Conservation (phyloP, 1,140 invertebrate species). For the Zaprionus inermis region DNA sequence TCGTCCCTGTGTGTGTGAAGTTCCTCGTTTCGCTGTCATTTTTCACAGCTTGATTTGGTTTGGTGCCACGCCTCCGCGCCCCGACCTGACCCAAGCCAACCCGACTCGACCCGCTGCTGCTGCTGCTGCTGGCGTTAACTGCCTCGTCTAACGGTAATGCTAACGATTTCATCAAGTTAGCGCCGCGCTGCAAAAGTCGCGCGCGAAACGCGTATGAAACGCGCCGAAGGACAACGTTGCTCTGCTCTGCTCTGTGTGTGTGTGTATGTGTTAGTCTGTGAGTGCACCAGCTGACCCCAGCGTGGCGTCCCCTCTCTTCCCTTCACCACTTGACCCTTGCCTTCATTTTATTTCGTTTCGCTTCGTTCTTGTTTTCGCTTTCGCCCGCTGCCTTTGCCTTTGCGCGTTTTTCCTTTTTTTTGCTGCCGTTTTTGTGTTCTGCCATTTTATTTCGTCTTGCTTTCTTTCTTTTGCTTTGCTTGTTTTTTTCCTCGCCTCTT, state of each 20-base stretch:
- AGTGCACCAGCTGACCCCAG: conserved; percentile 35
- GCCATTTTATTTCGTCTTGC: conserved; percentile 3
- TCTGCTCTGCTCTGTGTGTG: not conserved
- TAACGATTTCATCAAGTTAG: conserved; percentile 67
- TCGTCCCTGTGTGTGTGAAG: not conserved
- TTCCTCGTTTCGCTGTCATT: conserved; percentile 14
- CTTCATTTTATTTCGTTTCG: conserved; percentile 38
- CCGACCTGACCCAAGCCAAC: no score
- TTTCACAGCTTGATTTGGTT: conserved; percentile 37
- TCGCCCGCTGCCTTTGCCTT: not conserved
- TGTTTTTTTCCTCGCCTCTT: not conserved
- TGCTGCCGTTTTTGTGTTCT: conserved; percentile 18
- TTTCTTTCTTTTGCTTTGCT: not conserved
- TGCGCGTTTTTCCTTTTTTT: not conserved
- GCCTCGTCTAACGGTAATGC: conserved; percentile 59
- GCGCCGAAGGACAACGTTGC: conserved; percentile 41
- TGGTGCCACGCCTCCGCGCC: conserved; percentile 1
- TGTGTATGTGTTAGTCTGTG: not conserved
- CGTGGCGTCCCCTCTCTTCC: not conserved
- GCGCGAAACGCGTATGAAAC: conserved; percentile 28
- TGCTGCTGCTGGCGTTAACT: conserved; percentile 34
- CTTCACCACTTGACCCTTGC: conserved; percentile 2
- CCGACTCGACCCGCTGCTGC: conserved; percentile 2
- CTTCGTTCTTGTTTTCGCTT: conserved; percentile 12
- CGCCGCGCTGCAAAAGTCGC: conserved; percentile 28